Evolutionary conservation across 2,888 invertebrate species (phyloP), one percentile per base, ranked within the genome.

Genomic region (Bombylius discolor): DNA sequence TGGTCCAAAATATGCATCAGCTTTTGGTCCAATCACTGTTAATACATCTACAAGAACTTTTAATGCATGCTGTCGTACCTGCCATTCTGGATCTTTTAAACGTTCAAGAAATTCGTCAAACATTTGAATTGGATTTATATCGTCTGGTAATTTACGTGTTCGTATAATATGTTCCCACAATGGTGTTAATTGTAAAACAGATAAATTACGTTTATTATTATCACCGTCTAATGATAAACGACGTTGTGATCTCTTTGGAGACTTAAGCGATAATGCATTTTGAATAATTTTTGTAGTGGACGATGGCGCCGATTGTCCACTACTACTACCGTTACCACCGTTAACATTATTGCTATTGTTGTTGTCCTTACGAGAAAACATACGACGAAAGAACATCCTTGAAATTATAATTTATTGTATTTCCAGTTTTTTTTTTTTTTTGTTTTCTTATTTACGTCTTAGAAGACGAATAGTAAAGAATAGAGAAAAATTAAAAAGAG

Each of bases 121-220:
- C 64, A 87, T 81, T 55, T 80, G 77, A 58, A 77, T 75, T 4
- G 82, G 80, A 66, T 85, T 82, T 52, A 84, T 77, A 60, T 82
- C 81, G 32, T 80, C 80, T 47, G 89, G 89, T 55, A 89, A 77
- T 54, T 83, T 79, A 57, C 82, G 81, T 58, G 86, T 86, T 59
- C 87, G 78, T 49, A 87, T 79, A 63, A 89, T 83, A 67, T 87
- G 81, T 73, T 89, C 88, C 89, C 89, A 89, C 9, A 89, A 74
- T 52, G 87, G 85, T 49, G 88, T 88, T 58, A 89, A 78, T 61
- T 79, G 82, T 32, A 74, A 63, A 5, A 65, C 64, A 46, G 65
- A 61, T 57, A 58, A 57, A 55, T 59, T 54, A 56, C 58, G 57
- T 48, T 60, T 57, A 7, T 55, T 33, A 39, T 58, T 11, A 47